Conservation (phyloP, 2,797 vertebrate species). For the Chelon labrosus region DNA sequence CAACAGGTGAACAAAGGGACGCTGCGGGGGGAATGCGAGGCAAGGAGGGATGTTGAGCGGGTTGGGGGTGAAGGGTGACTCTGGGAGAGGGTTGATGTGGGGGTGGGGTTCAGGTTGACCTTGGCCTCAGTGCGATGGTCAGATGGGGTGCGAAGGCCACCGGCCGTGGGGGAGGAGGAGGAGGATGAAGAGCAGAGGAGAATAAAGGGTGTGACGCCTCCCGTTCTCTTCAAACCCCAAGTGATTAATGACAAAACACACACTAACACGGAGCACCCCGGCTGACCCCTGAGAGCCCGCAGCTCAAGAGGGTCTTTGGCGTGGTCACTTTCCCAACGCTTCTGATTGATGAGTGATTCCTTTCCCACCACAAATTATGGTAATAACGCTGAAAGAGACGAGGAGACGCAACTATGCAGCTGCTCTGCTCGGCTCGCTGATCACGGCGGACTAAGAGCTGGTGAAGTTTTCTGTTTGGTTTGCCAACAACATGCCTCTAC, state of each 20-base stretch:
- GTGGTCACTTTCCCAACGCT: constrained; percentile 73
- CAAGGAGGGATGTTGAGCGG: constrained; percentile 20
- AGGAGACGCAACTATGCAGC: constrained; percentile 49
- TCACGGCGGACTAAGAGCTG: background rate
- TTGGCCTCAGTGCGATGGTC: constrained; percentile 82
- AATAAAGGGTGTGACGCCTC: constrained; percentile 57
- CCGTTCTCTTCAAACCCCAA: constrained; percentile 54
- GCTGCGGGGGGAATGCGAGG: constrained; percentile 76
- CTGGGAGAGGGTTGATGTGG: constrained; percentile 37
- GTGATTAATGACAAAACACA: constrained; percentile 73
- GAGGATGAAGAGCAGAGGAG: constrained; percentile 38
- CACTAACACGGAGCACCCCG: constrained; percentile 20
- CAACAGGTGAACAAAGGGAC: constrained; percentile 85
- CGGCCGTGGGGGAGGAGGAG: constrained; percentile 50
- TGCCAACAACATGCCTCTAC: background rate
- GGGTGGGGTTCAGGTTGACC: constrained; percentile 67
- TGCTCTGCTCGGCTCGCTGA: constrained; percentile 49
- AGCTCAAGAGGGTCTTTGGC: constrained; percentile 61
- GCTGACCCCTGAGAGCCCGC: constrained; percentile 66
- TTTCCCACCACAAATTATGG: constrained; percentile 76
- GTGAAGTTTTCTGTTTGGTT: background rate
- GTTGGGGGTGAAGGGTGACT: constrained; percentile 36
- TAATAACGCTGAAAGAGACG: constrained; percentile 51
- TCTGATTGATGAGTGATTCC: constrained; percentile 74
- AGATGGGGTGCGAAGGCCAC: constrained; percentile 79